A percentile compares a stretch with the other conserved stretches of the same genome.
These are phyloP conservation scores for Apotomis turbidana DNA, from an alignment of 2,888 invertebrate species.

Conservation along the genomic window DNA sequence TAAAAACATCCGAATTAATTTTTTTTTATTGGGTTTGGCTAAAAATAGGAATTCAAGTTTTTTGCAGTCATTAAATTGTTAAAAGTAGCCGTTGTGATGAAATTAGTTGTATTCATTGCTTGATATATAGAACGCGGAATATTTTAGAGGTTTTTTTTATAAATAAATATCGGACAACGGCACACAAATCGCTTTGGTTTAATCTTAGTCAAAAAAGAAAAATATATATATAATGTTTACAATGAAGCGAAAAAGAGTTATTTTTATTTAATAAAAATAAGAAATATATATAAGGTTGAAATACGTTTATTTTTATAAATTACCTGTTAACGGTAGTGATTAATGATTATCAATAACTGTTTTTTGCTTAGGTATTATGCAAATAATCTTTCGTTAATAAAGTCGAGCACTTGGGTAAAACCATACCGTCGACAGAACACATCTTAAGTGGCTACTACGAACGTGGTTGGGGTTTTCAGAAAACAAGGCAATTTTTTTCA, in stretches of 20 bases:
- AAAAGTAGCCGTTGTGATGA: neutral
- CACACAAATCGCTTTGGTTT: no score
- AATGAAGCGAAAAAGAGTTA: no score
- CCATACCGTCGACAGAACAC: conserved; percentile 5
- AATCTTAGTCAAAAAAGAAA: no score
- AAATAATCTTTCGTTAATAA: conserved; percentile 14
- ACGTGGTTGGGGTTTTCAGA: neutral
- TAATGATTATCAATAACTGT: neutral
- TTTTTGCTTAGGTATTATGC: conserved; percentile 1
- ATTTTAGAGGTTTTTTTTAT: no score
- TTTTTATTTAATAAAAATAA: no score
- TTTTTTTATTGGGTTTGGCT: neutral
- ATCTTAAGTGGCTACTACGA: neutral
- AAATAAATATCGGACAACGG: no score
- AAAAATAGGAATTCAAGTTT: neutral
- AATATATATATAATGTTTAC: no score
- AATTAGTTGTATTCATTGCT: neutral
- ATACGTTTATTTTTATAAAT: no score
- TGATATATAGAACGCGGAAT: no score
- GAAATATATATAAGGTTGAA: no score
- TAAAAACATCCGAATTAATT: neutral
- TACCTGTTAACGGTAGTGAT: neutral
- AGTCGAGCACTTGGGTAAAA: conserved; percentile 10
- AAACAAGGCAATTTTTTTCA: neutral
- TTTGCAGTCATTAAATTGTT: neutral